Base-by-base conservation (phyloP, 2,113 vertebrate species). In the Sebastes fasciatus region DNA sequence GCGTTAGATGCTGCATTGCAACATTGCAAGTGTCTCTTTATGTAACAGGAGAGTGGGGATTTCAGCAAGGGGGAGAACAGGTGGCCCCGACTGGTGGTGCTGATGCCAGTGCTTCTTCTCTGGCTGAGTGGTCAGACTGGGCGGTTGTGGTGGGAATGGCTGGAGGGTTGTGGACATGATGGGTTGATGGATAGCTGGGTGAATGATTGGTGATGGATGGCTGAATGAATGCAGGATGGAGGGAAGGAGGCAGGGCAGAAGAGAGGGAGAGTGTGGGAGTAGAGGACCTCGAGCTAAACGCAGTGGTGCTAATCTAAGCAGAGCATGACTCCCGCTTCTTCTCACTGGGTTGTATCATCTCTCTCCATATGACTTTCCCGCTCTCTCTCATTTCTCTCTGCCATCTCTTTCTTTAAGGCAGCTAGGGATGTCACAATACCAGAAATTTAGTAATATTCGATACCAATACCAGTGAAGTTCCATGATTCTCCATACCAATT, bases 1-100 rank as follows among this genome's bases (percentile, higher is more conserved):
- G 70, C 1, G 12, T 78, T 80, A 79, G 85, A 92, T 81, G 81
- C 91, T 90, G 87, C 89, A 90, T 87, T 89, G 86, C 91, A 92
- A 92, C 90, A 92, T 80, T 84, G 82, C 49, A 63, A 89, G 79
- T 83, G 83, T 88, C 52, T 90, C 74, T 94, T 94, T 94, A 93
- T 89, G 80, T 93, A 94, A 93, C 89, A 83, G 79, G 51, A 85
- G 83, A 88, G 73, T 4, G 54, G 84, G 70, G 71, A 45, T 76
- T 86, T 89, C 79, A 73, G 46, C 7, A 3, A 69, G 21, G 64
- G 66, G 85, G 86, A 61, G 74, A 73, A 82, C 82, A 87, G 86
- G 88, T 90, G 83, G 85, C 74, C 77, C 14, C 1, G 43, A 68
- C 48, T 68, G 74, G 49, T 73, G 80, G 1, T 46, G 64, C 64